Evolutionary conservation across 2,797 vertebrate genomes (phyloP).

Genomic region (Orientallactaga sibirica): DNA sequence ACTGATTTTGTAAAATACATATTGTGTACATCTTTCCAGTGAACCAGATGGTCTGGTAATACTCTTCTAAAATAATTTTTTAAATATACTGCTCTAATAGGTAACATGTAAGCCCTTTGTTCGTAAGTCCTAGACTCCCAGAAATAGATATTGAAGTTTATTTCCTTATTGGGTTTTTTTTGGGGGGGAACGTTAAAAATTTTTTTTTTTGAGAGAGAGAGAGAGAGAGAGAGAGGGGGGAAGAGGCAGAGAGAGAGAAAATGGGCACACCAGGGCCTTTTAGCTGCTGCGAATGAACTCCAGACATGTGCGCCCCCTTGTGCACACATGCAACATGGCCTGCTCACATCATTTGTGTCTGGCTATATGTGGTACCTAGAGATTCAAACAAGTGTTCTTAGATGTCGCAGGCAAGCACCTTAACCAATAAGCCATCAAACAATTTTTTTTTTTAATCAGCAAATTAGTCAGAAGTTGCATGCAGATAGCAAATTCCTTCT

Average conservation of each 20-base stretch:
- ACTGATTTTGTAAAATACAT: conserved; percentile 13
- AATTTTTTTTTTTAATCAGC: too few relatives aligned
- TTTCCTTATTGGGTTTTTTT: neutral
- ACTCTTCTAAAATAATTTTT: conserved; percentile 19
- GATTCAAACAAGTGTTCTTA: too few relatives aligned
- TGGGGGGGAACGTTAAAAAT: neutral
- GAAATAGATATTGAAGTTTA: neutral
- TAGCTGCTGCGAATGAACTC: too few relatives aligned
- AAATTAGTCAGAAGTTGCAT: neutral
- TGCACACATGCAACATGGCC: too few relatives aligned
- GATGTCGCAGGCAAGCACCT: too few relatives aligned
- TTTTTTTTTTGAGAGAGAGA: neutral
- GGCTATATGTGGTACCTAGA: too few relatives aligned
- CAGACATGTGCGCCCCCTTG: too few relatives aligned
- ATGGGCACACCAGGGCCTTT: too few relatives aligned
- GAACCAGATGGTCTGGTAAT: neutral
- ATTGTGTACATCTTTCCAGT: neutral
- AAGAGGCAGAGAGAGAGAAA: too few relatives aligned
- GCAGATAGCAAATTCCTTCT: neutral
- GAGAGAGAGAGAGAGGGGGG: too few relatives aligned
- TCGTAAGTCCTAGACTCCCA: neutral
- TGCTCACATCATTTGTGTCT: too few relatives aligned
- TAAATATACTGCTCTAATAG: neutral
- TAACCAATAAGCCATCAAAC: too few relatives aligned
- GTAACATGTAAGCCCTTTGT: neutral